Percentiles rank a stretch among this genome's conserved stretches.
phyloP scores from a whole-genome alignment of 2,797 vertebrate species.

The Gymnothorax javanicus region DNA sequence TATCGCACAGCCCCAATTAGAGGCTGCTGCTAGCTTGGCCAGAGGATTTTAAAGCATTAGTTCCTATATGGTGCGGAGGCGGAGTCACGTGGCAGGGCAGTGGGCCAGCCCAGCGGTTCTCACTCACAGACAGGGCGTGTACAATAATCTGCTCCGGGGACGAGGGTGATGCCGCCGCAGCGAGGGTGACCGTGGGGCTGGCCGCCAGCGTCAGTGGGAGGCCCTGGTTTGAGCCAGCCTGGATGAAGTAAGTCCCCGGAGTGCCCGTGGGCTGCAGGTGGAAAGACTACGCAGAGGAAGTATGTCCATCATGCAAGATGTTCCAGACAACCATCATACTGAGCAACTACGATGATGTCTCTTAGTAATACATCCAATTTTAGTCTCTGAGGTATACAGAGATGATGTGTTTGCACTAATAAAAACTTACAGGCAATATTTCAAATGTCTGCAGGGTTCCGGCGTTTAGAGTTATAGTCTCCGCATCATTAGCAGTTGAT shows the following conservation, averaged over 20 bases:
- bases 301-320: not conserved
- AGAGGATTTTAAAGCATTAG: not conserved
- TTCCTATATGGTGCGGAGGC: no score
- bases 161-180: conserved; percentile 82
- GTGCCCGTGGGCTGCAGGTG: conserved; percentile 95
- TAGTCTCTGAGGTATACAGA: not conserved
- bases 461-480: conserved; percentile 90
- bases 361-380: not conserved
- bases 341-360: not conserved
- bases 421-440: conserved; percentile 88
- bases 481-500: conserved; percentile 78
- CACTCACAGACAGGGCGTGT: conserved; percentile 88
- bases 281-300: conserved; percentile 81
- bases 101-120: not conserved
- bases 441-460: conserved; percentile 95
- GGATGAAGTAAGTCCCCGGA: conserved; percentile 92
- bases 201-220: conserved; percentile 84
- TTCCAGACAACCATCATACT: not conserved
- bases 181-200: conserved; percentile 87
- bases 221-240: conserved; percentile 88
- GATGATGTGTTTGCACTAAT: not conserved
- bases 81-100: not conserved
- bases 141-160: conserved; percentile 98
- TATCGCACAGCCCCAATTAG: no score
- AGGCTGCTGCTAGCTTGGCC: no score